phyloP scores from a whole-genome alignment of 2,113 vertebrate genomes.

The Cebidichthys violaceus region DNA sequence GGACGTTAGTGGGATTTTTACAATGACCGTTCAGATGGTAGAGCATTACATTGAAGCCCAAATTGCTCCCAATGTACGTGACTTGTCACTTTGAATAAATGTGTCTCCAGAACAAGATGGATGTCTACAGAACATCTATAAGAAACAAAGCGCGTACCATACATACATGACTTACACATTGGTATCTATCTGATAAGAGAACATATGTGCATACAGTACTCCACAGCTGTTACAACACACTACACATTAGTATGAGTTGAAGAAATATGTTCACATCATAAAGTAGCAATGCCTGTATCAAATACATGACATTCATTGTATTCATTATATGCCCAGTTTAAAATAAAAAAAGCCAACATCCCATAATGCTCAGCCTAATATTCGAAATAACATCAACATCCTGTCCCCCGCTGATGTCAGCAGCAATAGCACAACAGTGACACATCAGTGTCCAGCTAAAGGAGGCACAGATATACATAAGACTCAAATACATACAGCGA shows the following conservation, averaged over 20 bases:
- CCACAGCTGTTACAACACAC: too few species aligned
- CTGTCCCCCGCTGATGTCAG: not conserved
- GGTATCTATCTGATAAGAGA: too few species aligned
- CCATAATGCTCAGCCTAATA: not conserved
- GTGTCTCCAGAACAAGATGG: too few species aligned
- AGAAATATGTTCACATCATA: not conserved
- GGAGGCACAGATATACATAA: not conserved
- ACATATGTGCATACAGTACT: not conserved
- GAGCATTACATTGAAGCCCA: not conserved
- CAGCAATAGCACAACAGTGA: not conserved
- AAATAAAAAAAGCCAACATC: not conserved
- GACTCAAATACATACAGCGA: not conserved
- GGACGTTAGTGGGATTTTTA: not conserved
- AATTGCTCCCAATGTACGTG: too few species aligned
- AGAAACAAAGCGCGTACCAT: not conserved
- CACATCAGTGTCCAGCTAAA: not conserved
- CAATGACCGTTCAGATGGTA: not conserved
- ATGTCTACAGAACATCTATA: not conserved
- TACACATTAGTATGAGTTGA: too few species aligned
- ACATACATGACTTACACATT: not conserved
- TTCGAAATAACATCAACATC: not conserved
- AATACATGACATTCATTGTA: not conserved
- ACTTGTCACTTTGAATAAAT: not conserved
- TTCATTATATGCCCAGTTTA: not conserved
- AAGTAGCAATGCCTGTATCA: not conserved